Percentiles rank a stretch among this genome's conserved stretches.
Conservation (phyloP, 2,797 vertebrate species). For the Florisuga fusca region DNA sequence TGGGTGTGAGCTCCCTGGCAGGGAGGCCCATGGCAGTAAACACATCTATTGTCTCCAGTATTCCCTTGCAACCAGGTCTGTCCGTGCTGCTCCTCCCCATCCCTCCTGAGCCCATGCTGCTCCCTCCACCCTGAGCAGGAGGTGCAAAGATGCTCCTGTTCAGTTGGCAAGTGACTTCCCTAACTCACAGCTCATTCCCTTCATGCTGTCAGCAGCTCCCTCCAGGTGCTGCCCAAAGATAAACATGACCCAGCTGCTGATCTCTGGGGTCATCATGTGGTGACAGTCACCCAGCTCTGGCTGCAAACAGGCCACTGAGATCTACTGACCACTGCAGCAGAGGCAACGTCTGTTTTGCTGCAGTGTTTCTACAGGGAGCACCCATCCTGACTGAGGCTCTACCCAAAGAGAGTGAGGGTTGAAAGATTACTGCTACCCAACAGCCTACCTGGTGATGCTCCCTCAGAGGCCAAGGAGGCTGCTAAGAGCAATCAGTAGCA, state of each 20-base stretch:
- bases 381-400: background rate
- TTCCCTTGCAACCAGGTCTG: background rate
- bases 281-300: background rate
- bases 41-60: background rate
- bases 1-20: background rate
- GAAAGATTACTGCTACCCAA: background rate
- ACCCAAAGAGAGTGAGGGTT: background rate
- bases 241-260: background rate
- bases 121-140: background rate
- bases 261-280: rapidly evolving
- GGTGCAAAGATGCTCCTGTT: background rate
- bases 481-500: background rate
- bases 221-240: background rate
- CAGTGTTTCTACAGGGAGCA: background rate
- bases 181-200: background rate
- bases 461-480: background rate
- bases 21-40: background rate
- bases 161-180: background rate
- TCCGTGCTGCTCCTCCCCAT: background rate
- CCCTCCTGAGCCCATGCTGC: background rate
- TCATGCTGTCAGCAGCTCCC: background rate
- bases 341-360: background rate
- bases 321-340: background rate
- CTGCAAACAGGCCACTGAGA: background rate
- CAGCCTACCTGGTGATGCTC: background rate